Percentiles rank a stretch among this genome's conserved stretches.
Evolutionary conservation across 2,113 vertebrate species (phyloP).

Genomic region (Coptodon bakossiorum): DNA sequence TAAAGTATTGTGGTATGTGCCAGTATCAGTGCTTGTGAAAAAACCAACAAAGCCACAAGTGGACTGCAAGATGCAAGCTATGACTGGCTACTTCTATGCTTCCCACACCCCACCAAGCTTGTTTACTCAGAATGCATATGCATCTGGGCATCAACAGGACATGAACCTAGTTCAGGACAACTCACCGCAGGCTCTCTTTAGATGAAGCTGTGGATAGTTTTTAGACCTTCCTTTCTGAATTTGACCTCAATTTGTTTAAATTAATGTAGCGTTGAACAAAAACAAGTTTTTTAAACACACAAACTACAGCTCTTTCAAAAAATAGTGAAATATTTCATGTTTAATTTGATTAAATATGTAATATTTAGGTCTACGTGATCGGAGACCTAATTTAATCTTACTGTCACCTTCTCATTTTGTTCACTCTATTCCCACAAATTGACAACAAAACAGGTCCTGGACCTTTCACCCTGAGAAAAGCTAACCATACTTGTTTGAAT

Average conservation of each 20-base stretch:
- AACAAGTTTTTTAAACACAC: neutral
- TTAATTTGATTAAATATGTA: accelerated
- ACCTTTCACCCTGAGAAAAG: too few relatives aligned
- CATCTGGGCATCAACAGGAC: conserved; percentile 24
- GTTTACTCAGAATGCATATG: neutral
- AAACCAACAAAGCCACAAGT: neutral
- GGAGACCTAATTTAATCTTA: neutral
- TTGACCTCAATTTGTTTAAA: neutral
- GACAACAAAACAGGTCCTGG: too few relatives aligned
- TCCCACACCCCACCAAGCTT: neutral
- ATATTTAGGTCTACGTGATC: neutral
- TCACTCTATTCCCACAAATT: too few relatives aligned
- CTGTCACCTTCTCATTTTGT: neutral
- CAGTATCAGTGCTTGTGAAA: neutral
- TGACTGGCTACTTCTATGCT: neutral
- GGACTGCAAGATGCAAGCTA: neutral
- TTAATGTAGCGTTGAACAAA: neutral
- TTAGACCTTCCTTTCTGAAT: neutral
- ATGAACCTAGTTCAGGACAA: neutral
- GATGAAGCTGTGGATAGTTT: neutral
- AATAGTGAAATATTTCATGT: too few relatives aligned
- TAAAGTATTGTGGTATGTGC: neutral
- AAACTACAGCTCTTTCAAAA: neutral
- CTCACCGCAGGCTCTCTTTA: neutral
- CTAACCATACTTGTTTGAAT: too few relatives aligned